These are phyloP conservation scores for Etheostoma spectabile DNA, from an alignment of 2,113 vertebrate genomes.

Conservation along the genomic window DNA sequence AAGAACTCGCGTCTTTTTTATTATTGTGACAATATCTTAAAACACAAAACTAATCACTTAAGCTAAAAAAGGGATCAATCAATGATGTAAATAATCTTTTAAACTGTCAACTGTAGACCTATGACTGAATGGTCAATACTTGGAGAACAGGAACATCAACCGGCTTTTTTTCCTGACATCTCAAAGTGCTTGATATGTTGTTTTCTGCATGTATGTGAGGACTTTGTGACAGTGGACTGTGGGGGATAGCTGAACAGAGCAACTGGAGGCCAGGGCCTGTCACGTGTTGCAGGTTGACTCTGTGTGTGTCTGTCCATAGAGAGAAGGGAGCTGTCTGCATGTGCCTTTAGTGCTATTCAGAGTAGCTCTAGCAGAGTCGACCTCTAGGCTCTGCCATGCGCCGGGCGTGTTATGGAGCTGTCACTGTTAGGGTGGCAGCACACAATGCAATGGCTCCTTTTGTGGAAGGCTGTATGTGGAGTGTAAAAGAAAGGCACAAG, in stretches of 20 bases:
- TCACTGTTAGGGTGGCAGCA: slow-evolving; percentile 47
- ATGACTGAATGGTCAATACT: background rate
- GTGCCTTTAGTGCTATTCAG: slow-evolving; percentile 46
- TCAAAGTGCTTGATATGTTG: slow-evolving; percentile 29
- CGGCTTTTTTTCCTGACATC: background rate
- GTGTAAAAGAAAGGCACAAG: slow-evolving; percentile 4
- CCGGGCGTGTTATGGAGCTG: slow-evolving; percentile 69
- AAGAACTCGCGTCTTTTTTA: background rate
- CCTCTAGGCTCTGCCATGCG: slow-evolving; percentile 51
- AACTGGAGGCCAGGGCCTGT: slow-evolving; percentile 31
- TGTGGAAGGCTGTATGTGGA: background rate
- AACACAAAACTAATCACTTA: background rate
- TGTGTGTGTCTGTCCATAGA: slow-evolving; percentile 27
- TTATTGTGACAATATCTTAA: background rate
- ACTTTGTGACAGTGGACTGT: slow-evolving; percentile 33
- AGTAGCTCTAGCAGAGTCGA: slow-evolving; percentile 49
- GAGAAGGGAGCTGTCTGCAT: slow-evolving; percentile 50
- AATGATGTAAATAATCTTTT: background rate
- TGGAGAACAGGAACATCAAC: background rate
- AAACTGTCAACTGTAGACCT: background rate
- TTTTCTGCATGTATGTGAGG: slow-evolving; percentile 34
- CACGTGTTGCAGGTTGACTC: slow-evolving; percentile 52
- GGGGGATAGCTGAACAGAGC: slow-evolving; percentile 28
- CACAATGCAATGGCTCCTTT: slow-evolving; percentile 11
- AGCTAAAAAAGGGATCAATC: background rate